Percentiles rank a stretch among this genome's conserved stretches.
Evolutionary conservation across 1,140 invertebrate genomes (phyloP).

Genomic region (Drosophila orena): DNA sequence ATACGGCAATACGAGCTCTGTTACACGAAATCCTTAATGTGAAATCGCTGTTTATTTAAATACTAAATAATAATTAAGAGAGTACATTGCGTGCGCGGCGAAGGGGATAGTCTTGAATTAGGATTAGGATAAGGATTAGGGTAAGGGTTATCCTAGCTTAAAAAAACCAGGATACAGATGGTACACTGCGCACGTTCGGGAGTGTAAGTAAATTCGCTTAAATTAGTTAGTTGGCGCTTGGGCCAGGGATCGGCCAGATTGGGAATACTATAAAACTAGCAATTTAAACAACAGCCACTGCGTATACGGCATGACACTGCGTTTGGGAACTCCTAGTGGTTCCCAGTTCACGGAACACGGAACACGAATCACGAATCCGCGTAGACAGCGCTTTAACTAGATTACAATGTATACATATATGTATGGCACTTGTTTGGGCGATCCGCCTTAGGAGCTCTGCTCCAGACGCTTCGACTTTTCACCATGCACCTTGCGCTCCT

Average conservation of each 20-base stretch:
- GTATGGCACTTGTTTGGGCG: slow-evolving; percentile 60
- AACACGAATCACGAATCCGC: neutral
- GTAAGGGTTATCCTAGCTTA: slow-evolving; percentile 19
- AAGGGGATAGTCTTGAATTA: neutral
- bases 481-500: slow-evolving; percentile 55
- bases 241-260: slow-evolving; percentile 43
- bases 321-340: neutral
- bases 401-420: slow-evolving; percentile 42
- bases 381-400: slow-evolving; percentile 42
- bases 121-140: neutral
- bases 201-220: slow-evolving; percentile 68
- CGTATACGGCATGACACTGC: slow-evolving; percentile 35
- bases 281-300: slow-evolving; percentile 50
- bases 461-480: slow-evolving; percentile 30
- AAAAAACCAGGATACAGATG: slow-evolving; percentile 38
- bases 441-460: slow-evolving; percentile 57
- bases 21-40: slow-evolving; percentile 54
- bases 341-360: neutral
- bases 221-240: slow-evolving; percentile 52
- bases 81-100: slow-evolving; percentile 56
- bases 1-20: slow-evolving; percentile 44
- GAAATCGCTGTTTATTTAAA: slow-evolving; percentile 60
- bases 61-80: slow-evolving; percentile 82
- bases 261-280: slow-evolving; percentile 79
- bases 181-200: slow-evolving; percentile 30